Evolutionary conservation across 2,888 invertebrate species (phyloP).

Genomic region (Nycteola revayana): DNA sequence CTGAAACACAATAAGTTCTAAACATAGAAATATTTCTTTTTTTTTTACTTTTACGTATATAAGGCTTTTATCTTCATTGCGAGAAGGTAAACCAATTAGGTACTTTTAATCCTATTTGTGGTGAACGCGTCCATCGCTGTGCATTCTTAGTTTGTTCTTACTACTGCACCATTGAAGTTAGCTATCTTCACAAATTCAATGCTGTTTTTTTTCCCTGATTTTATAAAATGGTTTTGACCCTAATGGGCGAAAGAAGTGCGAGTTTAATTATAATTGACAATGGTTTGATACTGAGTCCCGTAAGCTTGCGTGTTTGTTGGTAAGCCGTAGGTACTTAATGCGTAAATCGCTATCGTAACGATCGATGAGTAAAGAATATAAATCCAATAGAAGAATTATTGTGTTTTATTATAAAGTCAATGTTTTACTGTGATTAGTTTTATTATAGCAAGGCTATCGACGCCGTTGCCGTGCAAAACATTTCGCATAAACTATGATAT

Average conservation of each 20-base stretch:
- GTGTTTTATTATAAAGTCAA: no score
- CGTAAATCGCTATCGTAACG: background rate
- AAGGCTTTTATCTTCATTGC: slow-evolving; percentile 26
- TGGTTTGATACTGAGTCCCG: slow-evolving; percentile 25
- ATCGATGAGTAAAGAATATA: background rate
- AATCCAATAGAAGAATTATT: slow-evolving; percentile 21
- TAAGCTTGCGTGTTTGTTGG: slow-evolving; percentile 45
- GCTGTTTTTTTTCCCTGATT: no score
- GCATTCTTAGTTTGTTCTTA: slow-evolving; percentile 32
- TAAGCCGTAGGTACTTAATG: no score
- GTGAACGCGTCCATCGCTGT: slow-evolving; percentile 32
- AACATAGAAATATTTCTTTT: no score
- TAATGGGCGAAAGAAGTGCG: slow-evolving; percentile 39
- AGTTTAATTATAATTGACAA: slow-evolving; percentile 36
- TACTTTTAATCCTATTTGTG: slow-evolving; percentile 61
- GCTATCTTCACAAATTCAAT: no score
- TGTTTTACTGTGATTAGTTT: no score
- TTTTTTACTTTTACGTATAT: no score
- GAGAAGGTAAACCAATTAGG: slow-evolving; percentile 59
- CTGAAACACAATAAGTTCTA: no score
- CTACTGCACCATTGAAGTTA: no score
- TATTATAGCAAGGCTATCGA: no score
- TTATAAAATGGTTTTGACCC: slow-evolving; percentile 16
- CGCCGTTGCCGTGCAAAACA: no score
- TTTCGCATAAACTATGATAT: slow-evolving; percentile 33